Conservation (phyloP, 2,888 invertebrate species). For the Oegoconia quadripuncta region DNA sequence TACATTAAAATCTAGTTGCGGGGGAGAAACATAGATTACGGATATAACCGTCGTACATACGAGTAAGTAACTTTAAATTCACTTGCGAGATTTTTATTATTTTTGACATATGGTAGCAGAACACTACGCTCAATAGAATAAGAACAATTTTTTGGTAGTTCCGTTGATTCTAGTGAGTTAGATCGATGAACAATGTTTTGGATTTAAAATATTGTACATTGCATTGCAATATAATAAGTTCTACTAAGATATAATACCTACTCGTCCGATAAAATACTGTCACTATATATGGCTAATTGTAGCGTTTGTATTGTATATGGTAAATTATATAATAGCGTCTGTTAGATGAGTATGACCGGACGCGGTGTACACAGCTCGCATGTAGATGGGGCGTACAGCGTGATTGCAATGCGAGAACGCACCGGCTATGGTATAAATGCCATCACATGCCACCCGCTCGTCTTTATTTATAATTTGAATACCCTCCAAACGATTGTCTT, state of each 20-base stretch:
- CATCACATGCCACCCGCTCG: constrained; percentile 57
- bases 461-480: constrained; percentile 65
- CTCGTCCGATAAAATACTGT: too few relatives aligned
- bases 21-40: constrained; percentile 20
- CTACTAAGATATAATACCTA: too few relatives aligned
- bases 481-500: constrained; percentile 59
- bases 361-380: constrained; percentile 58
- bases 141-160: too few relatives aligned
- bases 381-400: constrained; percentile 60
- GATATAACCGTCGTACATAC: background rate
- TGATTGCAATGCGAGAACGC: constrained; percentile 71
- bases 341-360: constrained; percentile 74
- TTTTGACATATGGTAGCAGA: too few relatives aligned
- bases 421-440: constrained; percentile 71
- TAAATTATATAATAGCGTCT: constrained; percentile 46
- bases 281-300: too few relatives aligned
- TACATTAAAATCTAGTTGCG: constrained; percentile 23
- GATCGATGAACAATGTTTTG: too few relatives aligned
- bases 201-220: too few relatives aligned
- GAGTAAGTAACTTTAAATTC: too few relatives aligned
- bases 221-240: too few relatives aligned
- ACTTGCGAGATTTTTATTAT: too few relatives aligned
- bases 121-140: too few relatives aligned
- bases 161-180: constrained; percentile 1
- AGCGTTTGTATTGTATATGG: constrained; percentile 23